Evolutionary conservation across 2,113 vertebrate genomes (phyloP).

Genomic region (Channa maculata): DNA sequence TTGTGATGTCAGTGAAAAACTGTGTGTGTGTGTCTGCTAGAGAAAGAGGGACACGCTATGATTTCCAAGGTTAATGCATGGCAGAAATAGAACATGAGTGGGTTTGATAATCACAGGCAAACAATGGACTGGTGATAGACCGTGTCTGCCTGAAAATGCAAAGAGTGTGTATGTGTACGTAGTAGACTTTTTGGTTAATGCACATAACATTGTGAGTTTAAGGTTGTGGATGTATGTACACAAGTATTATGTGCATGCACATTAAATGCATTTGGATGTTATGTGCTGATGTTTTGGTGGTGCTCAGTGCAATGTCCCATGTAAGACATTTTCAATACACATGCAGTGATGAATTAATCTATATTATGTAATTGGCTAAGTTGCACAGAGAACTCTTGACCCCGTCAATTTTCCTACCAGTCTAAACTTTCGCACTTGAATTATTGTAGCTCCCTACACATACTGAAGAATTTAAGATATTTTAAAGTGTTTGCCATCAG

Average conservation of each 20-base stretch:
- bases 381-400: no score
- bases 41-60: slow-evolving; percentile 58
- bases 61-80: slow-evolving; percentile 70
- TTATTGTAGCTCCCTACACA: no score
- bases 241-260: background rate
- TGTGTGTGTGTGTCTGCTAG: slow-evolving; percentile 20
- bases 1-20: slow-evolving; percentile 29
- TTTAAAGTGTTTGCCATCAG: no score
- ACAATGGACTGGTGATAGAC: slow-evolving; percentile 51
- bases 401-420: no score
- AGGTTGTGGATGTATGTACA: slow-evolving; percentile 3
- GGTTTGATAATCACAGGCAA: slow-evolving; percentile 70
- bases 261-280: background rate
- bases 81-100: slow-evolving; percentile 74
- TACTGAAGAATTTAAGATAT: no score
- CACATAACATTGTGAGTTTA: slow-evolving; percentile 7
- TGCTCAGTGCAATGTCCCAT: no score
- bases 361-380: no score
- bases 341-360: no score
- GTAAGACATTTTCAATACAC: no score
- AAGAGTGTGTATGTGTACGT: slow-evolving; percentile 27
- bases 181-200: slow-evolving; percentile 23
- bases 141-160: slow-evolving; percentile 45
- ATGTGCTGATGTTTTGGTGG: no score
- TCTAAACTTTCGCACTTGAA: no score